A percentile compares a stretch with the other conserved stretches of the same genome.
Evolutionary conservation across 2,888 invertebrate genomes (phyloP).

Genomic region (Neria commutata): DNA sequence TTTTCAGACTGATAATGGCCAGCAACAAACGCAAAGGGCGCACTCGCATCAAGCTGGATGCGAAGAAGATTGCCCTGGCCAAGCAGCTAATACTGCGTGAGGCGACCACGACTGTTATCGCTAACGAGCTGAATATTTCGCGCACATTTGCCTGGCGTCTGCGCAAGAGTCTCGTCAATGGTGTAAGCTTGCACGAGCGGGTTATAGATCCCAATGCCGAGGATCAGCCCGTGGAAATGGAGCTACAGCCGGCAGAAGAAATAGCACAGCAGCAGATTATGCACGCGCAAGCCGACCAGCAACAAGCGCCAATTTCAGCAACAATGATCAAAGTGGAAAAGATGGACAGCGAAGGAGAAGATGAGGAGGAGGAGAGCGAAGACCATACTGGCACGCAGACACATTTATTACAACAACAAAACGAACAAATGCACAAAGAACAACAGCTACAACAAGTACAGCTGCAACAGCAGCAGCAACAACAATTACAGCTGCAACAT

Average conservation of each 20-base stretch:
- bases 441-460: slow-evolving; percentile 28
- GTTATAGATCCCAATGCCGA: slow-evolving; percentile 53
- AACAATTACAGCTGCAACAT: slow-evolving; percentile 23
- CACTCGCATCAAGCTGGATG: slow-evolving; percentile 59
- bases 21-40: slow-evolving; percentile 57
- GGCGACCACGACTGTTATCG: slow-evolving; percentile 59
- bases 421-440: slow-evolving; percentile 6
- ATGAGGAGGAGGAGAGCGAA: slow-evolving; percentile 11
- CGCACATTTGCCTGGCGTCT: slow-evolving; percentile 60
- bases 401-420: neutral
- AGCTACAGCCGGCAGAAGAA: slow-evolving; percentile 4
- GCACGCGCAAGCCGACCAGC: slow-evolving; percentile 10
- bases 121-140: slow-evolving; percentile 58
- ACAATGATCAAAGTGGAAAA: slow-evolving; percentile 30
- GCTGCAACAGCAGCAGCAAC: slow-evolving; percentile 30
- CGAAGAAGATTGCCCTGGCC: slow-evolving; percentile 57
- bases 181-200: slow-evolving; percentile 58
- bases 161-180: slow-evolving; percentile 58
- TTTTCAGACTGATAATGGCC: slow-evolving; percentile 38
- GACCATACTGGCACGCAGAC: neutral
- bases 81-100: slow-evolving; percentile 57
- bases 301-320: slow-evolving; percentile 9
- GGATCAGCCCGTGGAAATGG: slow-evolving; percentile 35
- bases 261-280: neutral
- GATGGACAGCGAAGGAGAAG: slow-evolving; percentile 24